phyloP scores from a whole-genome alignment of 92 coral and sea anemone genomes.

The Actinostola sp. region DNA sequence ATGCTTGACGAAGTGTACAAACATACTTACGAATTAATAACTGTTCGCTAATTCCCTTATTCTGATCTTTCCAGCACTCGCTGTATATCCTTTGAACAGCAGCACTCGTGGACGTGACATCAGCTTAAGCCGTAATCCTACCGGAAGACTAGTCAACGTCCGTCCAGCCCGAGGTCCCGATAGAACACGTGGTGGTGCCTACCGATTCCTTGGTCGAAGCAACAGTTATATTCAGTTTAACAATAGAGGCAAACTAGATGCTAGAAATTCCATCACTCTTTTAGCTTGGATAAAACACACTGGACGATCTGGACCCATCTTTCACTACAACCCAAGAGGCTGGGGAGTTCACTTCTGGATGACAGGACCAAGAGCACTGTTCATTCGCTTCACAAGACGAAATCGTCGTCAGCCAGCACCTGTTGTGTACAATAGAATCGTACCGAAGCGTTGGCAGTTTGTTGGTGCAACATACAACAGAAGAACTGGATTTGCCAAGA shows the following conservation, averaged over 20 bases:
- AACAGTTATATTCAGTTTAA: conserved; percentile 72
- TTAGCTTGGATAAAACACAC: conserved; percentile 72
- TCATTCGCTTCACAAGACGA: conserved; percentile 48
- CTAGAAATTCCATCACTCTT: conserved; percentile 72
- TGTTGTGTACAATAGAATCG: neutral
- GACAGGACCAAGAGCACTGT: conserved; percentile 40
- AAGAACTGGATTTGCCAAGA: conserved; percentile 33
- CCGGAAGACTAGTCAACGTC: conserved; percentile 16
- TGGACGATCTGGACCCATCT: conserved; percentile 78
- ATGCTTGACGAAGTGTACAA: too few species aligned
- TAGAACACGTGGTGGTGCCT: conserved; percentile 48
- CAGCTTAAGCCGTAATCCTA: conserved; percentile 57
- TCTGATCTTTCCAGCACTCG: conserved; percentile 34
- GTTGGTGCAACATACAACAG: conserved; percentile 52
- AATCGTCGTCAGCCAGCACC: conserved; percentile 33
- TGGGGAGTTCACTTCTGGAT: conserved; percentile 66
- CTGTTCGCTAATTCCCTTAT: too few species aligned
- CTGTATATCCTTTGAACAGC: conserved; percentile 65
- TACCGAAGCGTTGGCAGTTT: conserved; percentile 45
- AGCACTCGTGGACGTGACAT: conserved; percentile 47
- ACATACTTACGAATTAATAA: too few species aligned
- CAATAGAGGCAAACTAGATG: conserved; percentile 61
- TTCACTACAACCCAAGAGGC: conserved; percentile 64
- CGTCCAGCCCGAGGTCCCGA: conserved; percentile 55
- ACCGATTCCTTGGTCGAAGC: conserved; percentile 53